These are phyloP conservation scores for Syritta pipiens DNA, from an alignment of 2,888 invertebrate species.

Conservation along the genomic window DNA sequence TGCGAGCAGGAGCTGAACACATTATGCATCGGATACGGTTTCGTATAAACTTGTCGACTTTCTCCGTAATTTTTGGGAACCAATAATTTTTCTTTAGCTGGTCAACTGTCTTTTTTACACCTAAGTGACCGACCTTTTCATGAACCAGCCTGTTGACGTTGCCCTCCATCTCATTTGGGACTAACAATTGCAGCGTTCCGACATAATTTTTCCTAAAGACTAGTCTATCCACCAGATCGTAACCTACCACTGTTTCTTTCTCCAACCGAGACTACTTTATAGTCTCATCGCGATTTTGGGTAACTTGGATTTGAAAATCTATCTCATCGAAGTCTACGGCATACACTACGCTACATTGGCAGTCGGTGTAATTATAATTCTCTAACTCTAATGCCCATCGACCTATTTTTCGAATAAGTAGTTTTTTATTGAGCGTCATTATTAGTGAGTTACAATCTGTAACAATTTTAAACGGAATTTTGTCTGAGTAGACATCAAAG, in stretches of 20 bases:
- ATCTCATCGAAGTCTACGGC: constrained; percentile 19
- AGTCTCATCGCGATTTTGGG: neutral
- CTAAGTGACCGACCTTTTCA: constrained; percentile 49
- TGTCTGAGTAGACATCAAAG: constrained; percentile 6
- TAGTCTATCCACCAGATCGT: constrained; percentile 71
- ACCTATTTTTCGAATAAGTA: neutral
- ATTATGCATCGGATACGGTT: constrained; percentile 32
- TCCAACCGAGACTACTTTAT: neutral
- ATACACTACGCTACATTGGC: neutral
- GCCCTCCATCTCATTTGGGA: constrained; percentile 37
- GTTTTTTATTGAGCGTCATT: neutral
- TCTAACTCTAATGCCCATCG: constrained; percentile 28
- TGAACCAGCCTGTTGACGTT: constrained; percentile 46
- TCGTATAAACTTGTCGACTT: constrained; percentile 2
- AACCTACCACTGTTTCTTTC: constrained; percentile 71
- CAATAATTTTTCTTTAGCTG: constrained; percentile 72
- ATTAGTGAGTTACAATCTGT: neutral
- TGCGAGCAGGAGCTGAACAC: constrained; percentile 16
- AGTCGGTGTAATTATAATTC: constrained; percentile 22
- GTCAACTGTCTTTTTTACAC: constrained; percentile 29
- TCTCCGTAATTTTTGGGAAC: constrained; percentile 70
- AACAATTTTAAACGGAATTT: constrained; percentile 5
- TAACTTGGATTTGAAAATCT: constrained; percentile 7
- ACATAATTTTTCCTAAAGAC: constrained; percentile 69
- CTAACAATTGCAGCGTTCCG: constrained; percentile 26